Evolutionary conservation across 2,888 invertebrate genomes (phyloP).

Genomic region (Heliconius sara): DNA sequence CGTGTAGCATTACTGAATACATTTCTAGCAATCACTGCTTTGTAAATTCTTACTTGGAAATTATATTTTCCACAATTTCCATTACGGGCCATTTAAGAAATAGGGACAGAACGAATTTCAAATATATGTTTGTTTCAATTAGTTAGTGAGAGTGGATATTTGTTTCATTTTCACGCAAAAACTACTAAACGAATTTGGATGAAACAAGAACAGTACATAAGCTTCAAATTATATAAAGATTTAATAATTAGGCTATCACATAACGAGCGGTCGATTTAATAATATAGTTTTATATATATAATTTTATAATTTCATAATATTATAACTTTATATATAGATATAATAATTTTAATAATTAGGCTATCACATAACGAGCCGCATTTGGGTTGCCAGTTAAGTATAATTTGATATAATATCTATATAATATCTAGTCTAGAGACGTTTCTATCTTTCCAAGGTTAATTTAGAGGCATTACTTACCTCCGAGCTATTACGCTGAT

Average conservation of each 20-base stretch:
- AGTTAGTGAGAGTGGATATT: not conserved
- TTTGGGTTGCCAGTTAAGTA: too few species aligned
- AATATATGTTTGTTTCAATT: constrained; percentile 2
- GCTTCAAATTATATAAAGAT: too few species aligned
- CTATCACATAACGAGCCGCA: too few species aligned
- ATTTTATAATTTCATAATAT: too few species aligned
- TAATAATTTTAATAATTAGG: too few species aligned
- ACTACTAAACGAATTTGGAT: too few species aligned
- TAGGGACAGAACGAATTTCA: not conserved
- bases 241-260: too few species aligned
- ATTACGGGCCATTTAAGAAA: not conserved
- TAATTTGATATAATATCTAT: not conserved
- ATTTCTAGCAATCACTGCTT: constrained; percentile 27
- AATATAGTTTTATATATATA: too few species aligned
- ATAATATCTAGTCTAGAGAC: not conserved
- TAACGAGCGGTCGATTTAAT: too few species aligned
- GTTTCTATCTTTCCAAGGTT: not conserved
- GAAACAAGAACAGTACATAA: too few species aligned
- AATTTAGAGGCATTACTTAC: constrained; percentile 35
- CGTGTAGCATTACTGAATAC: constrained; percentile 35
- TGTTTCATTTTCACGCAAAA: too few species aligned
- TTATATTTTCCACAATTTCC: constrained; percentile 12
- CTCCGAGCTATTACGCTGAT: constrained; percentile 42
- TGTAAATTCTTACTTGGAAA: constrained; percentile 32
- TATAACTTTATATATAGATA: too few species aligned